Conservation (phyloP, 2,888 invertebrate species). For the Schizaphis graminum region DNA sequence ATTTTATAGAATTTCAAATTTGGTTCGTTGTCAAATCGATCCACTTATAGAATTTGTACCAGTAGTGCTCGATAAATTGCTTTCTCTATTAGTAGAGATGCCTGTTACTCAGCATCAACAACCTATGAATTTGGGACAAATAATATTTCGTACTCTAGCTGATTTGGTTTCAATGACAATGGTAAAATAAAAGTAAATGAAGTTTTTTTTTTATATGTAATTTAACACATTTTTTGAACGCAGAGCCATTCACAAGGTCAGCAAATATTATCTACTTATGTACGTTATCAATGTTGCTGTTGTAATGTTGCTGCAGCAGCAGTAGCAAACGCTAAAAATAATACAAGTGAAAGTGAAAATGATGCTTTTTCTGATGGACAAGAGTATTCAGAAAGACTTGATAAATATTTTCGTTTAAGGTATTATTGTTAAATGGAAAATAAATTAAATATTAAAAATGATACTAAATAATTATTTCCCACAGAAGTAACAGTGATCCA, state of each 20-base stretch:
- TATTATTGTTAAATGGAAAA: neutral
- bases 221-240: neutral
- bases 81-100: slow-evolving; percentile 84
- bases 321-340: slow-evolving; percentile 11
- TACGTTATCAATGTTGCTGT: slow-evolving; percentile 49
- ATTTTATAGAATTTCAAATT: slow-evolving; percentile 77
- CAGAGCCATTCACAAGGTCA: slow-evolving; percentile 50
- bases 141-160: slow-evolving; percentile 35
- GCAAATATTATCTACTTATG: slow-evolving; percentile 51
- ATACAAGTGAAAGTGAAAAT: neutral
- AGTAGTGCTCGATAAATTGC: slow-evolving; percentile 84
- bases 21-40: slow-evolving; percentile 83
- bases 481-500: slow-evolving; percentile 54
- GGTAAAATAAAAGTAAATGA: slow-evolving; percentile 23
- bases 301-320: slow-evolving; percentile 40
- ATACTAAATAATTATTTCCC: neutral
- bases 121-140: slow-evolving; percentile 51
- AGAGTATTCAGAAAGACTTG: slow-evolving; percentile 52
- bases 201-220: neutral
- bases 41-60: slow-evolving; percentile 85
- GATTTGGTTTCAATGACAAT: slow-evolving; percentile 52
- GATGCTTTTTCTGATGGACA: neutral
- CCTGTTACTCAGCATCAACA: slow-evolving; percentile 69
- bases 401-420: slow-evolving; percentile 54
- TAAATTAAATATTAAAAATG: neutral